Percentiles rank a stretch among this genome's conserved stretches.
phyloP scores from a whole-genome alignment of 2,797 vertebrate genomes.

The Bradypus variegatus region DNA sequence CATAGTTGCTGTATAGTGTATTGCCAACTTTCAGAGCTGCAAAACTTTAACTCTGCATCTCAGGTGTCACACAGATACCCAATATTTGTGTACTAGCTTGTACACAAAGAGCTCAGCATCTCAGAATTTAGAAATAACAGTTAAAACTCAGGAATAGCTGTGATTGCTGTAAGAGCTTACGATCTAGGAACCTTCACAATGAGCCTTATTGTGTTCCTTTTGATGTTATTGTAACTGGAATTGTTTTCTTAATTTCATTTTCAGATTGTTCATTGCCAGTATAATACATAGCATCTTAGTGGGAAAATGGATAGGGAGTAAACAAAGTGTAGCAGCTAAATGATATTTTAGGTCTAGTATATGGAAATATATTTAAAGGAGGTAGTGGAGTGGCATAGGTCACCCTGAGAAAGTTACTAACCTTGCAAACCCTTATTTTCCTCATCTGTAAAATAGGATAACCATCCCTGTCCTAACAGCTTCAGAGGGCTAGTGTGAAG shows the following conservation, averaged over 20 bases:
- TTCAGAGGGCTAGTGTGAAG: not conserved
- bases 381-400: not conserved
- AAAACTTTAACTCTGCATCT: too few relatives aligned
- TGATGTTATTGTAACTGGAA: not conserved
- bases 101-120: too few relatives aligned
- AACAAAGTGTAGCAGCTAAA: not conserved
- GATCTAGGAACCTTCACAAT: too few relatives aligned
- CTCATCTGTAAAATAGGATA: not conserved
- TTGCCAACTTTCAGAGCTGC: too few relatives aligned
- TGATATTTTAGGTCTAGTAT: not conserved
- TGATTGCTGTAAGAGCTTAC: too few relatives aligned
- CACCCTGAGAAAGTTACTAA: not conserved
- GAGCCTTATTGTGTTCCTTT: slow-evolving; percentile 17
- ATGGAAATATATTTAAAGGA: not conserved
- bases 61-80: too few relatives aligned
- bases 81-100: too few relatives aligned
- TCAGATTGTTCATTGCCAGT: not conserved
- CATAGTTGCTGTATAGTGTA: too few relatives aligned
- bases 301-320: not conserved
- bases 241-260: slow-evolving; percentile 23
- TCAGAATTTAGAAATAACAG: too few relatives aligned
- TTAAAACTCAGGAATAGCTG: too few relatives aligned
- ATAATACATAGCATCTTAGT: not conserved
- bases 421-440: not conserved
- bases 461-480: not conserved